These are phyloP conservation scores for Standfussiana lucernea DNA, from an alignment of 2,888 invertebrate genomes.

Conservation along the genomic window DNA sequence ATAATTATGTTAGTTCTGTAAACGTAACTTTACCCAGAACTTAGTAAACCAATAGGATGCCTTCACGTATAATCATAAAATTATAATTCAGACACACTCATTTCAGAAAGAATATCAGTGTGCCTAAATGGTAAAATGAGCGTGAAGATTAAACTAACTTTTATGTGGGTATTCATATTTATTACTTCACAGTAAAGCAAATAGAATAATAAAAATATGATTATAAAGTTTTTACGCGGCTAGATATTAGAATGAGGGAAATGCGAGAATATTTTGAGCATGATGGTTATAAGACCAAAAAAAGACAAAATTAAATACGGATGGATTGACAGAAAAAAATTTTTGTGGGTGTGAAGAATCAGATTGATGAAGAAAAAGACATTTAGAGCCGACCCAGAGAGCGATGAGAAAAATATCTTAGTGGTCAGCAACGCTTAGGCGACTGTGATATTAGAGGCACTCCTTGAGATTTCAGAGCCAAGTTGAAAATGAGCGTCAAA, in stretches of 20 bases:
- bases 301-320: neutral
- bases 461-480: too few relatives aligned
- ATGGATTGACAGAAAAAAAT: neutral
- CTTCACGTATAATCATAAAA: slow-evolving; percentile 10
- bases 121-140: slow-evolving; percentile 20
- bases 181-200: slow-evolving; percentile 3
- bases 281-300: neutral
- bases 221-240: neutral
- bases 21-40: slow-evolving; percentile 7
- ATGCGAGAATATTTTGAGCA: neutral
- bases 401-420: too few relatives aligned
- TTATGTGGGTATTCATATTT: slow-evolving; percentile 20
- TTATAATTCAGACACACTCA: slow-evolving; percentile 16
- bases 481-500: too few relatives aligned
- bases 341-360: too few relatives aligned
- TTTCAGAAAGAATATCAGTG: neutral
- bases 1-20: slow-evolving; percentile 4
- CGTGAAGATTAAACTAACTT: slow-evolving; percentile 28
- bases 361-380: too few relatives aligned
- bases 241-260: neutral
- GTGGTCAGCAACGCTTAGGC: too few relatives aligned
- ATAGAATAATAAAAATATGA: slow-evolving; percentile 3
- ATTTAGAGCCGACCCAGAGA: too few relatives aligned
- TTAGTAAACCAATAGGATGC: slow-evolving; percentile 14
- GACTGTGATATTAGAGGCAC: too few relatives aligned